Evolutionary conservation across 2,888 invertebrate genomes (phyloP).

Genomic region (Leptopilina syphax): DNA sequence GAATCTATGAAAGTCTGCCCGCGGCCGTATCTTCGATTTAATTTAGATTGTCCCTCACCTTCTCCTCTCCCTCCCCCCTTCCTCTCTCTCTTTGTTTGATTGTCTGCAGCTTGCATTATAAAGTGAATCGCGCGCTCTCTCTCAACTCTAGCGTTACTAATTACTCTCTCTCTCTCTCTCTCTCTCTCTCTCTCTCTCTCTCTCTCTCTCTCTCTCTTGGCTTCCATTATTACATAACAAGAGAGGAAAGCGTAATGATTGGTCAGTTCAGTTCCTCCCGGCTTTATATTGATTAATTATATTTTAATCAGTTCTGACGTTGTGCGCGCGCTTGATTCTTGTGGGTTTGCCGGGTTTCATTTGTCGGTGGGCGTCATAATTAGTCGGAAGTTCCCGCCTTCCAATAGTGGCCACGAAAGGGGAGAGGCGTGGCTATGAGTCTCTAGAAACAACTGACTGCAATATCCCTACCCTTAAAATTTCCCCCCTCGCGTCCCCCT

Average conservation of each 20-base stretch:
- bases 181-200: no score
- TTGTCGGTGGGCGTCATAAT: constrained; percentile 76
- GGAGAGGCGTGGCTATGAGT: constrained; percentile 74
- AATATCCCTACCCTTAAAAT: constrained; percentile 59
- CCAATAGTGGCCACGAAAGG: constrained; percentile 70
- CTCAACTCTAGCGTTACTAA: constrained; percentile 18
- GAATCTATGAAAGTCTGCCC: constrained; percentile 33
- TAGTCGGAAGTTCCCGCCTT: constrained; percentile 74
- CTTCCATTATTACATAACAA: neutral
- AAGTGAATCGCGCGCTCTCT: neutral
- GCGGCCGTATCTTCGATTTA: constrained; percentile 35
- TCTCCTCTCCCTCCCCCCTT: no score
- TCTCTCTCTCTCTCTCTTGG: neutral
- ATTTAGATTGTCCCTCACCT: constrained; percentile 20
- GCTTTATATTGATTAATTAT: constrained; percentile 27
- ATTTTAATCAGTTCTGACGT: constrained; percentile 48
- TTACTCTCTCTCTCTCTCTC: neutral
- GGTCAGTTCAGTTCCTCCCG: constrained; percentile 8
- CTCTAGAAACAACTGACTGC: constrained; percentile 73
- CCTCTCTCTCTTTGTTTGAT: neutral
- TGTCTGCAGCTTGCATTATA: constrained; percentile 21
- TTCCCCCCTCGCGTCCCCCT: constrained; percentile 32
- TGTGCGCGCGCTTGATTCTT: constrained; percentile 53
- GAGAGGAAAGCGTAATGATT: neutral
- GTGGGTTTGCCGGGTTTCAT: constrained; percentile 60